Percentiles rank a stretch among this genome's conserved stretches.
Conservation (phyloP, 2,888 invertebrate species). For the Cylindroiulus punctatus region DNA sequence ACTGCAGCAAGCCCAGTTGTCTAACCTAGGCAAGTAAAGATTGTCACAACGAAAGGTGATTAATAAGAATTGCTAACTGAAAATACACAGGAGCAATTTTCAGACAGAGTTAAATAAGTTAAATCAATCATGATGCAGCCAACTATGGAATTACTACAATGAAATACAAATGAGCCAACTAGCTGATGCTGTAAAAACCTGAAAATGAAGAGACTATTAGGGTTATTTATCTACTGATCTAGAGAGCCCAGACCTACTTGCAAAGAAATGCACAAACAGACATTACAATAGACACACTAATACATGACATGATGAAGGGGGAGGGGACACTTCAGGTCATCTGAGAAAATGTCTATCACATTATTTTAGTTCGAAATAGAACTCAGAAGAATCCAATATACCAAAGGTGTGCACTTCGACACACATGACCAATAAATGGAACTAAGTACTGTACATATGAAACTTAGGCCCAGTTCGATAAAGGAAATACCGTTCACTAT, state of each 20-base stretch:
- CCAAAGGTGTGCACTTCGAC: background rate
- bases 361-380: background rate
- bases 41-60: background rate
- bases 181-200: slow-evolving; percentile 45
- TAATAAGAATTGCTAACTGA: slow-evolving; percentile 14
- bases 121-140: slow-evolving; percentile 20
- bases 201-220: slow-evolving; percentile 53
- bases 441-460: background rate
- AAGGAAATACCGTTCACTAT: background rate
- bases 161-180: slow-evolving; percentile 40
- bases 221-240: slow-evolving; percentile 52
- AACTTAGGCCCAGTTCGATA: background rate
- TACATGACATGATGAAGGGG: background rate
- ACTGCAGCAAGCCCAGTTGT: background rate
- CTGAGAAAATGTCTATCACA: background rate
- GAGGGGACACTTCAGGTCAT: background rate
- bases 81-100: slow-evolving; percentile 7
- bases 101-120: background rate
- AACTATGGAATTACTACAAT: slow-evolving; percentile 44
- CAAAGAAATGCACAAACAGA: slow-evolving; percentile 45
- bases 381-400: background rate
- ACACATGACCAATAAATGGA: too few species aligned
- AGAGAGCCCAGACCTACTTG: slow-evolving; percentile 40
- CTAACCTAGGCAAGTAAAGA: background rate
- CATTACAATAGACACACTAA: background rate